phyloP scores from a whole-genome alignment of 2,113 vertebrate species.

The mouse (Mus musculus) region GRCm39 chr13:101101001-101101500 shows the following conservation, averaged over 20 bases:
- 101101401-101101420: not conserved
- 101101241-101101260: not conserved
- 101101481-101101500: not conserved
- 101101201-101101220: not conserved
- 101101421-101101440: not conserved
- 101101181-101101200: not conserved
- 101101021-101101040: not conserved
- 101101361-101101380: not conserved
- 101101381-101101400: not conserved
- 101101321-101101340: not conserved
- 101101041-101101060: not conserved
- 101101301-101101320: not conserved
- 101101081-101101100: not conserved
- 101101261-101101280: not conserved
- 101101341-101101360: not conserved
- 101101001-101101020: not conserved
- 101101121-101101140: not conserved
- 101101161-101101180: not conserved
- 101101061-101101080: not conserved
- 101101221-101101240: not conserved
- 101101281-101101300: not conserved
- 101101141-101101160: not conserved
- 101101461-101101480: not conserved
- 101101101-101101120: not conserved
- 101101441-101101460: not conserved